A percentile compares a stretch with the other conserved stretches of the same genome.
Conservation (phyloP, 2,113 vertebrate genomes). For the Symphodus melops region DNA sequence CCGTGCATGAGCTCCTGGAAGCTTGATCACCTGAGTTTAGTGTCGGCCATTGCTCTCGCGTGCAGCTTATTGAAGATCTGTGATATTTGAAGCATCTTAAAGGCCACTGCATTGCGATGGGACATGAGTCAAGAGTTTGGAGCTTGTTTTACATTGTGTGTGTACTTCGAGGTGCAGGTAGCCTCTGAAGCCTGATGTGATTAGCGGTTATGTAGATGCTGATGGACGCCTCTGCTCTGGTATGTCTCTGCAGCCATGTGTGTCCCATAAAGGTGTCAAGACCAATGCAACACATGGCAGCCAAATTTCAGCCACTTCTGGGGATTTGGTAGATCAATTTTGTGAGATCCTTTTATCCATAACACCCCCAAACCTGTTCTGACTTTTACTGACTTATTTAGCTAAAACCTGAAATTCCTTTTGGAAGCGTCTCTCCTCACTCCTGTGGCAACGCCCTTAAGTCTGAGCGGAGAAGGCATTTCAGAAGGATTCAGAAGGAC, state of each 20-base stretch:
- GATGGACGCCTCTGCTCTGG: conserved; percentile 43
- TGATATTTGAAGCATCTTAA: neutral
- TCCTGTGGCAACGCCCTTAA: neutral
- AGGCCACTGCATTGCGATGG: no score
- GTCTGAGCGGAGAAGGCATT: neutral
- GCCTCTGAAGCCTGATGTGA: conserved; percentile 33
- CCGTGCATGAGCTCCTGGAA: no score
- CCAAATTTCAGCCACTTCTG: conserved; percentile 44
- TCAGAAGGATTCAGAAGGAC: conserved; percentile 1
- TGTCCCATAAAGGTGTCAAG: conserved; percentile 72
- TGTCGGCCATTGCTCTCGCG: neutral
- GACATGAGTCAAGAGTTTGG: no score
- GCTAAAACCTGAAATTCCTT: no score
- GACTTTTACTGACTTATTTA: neutral
- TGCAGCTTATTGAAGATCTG: neutral
- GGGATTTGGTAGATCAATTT: conserved; percentile 29
- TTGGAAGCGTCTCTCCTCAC: neutral
- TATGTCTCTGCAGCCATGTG: conserved; percentile 60
- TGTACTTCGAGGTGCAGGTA: conserved; percentile 30
- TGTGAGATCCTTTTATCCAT: conserved; percentile 30
- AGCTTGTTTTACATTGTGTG: neutral
- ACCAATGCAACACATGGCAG: conserved; percentile 56
- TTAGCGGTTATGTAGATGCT: conserved; percentile 60
- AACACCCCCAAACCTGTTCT: neutral
- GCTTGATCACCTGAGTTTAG: neutral